A percentile compares a stretch with the other conserved stretches of the same genome.
These are phyloP conservation scores for Caiman crocodilus DNA, from an alignment of 2,797 vertebrate genomes.

Conservation along the genomic window DNA sequence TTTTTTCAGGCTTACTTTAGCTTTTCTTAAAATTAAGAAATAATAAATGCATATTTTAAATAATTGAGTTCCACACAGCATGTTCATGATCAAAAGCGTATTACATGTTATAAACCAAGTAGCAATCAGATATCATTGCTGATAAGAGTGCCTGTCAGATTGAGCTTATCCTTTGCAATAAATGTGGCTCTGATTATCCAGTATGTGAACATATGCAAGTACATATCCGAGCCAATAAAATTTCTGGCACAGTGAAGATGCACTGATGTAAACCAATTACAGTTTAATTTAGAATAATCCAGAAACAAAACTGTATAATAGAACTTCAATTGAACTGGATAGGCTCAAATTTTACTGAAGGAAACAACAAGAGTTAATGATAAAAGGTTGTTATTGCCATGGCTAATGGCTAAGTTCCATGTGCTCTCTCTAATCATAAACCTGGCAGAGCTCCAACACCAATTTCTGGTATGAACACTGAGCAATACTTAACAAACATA, in stretches of 20 bases:
- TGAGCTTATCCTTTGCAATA: background rate
- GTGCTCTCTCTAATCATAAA: background rate
- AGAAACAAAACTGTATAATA: slow-evolving; percentile 7
- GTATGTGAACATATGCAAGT: background rate
- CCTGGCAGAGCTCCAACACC: background rate
- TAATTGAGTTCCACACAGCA: background rate
- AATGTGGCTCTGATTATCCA: background rate
- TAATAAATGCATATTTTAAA: background rate
- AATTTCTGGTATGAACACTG: background rate
- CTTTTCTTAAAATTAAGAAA: background rate
- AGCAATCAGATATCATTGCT: slow-evolving; percentile 5
- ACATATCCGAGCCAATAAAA: background rate
- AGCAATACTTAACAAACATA: background rate
- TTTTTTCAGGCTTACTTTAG: background rate
- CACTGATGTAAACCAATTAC: slow-evolving; percentile 5
- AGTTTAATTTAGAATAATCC: slow-evolving; percentile 8
- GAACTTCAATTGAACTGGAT: slow-evolving; percentile 33
- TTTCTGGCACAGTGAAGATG: background rate
- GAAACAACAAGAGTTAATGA: slow-evolving; percentile 11
- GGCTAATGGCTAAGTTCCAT: background rate
- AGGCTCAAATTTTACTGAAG: slow-evolving; percentile 34
- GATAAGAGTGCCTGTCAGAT: background rate
- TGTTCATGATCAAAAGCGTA: background rate
- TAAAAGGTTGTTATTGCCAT: background rate
- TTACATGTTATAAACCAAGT: background rate